Percentiles rank a stretch among this genome's conserved stretches.
Conservation (phyloP, 2,888 invertebrate species). For the Panzeria rudis region DNA sequence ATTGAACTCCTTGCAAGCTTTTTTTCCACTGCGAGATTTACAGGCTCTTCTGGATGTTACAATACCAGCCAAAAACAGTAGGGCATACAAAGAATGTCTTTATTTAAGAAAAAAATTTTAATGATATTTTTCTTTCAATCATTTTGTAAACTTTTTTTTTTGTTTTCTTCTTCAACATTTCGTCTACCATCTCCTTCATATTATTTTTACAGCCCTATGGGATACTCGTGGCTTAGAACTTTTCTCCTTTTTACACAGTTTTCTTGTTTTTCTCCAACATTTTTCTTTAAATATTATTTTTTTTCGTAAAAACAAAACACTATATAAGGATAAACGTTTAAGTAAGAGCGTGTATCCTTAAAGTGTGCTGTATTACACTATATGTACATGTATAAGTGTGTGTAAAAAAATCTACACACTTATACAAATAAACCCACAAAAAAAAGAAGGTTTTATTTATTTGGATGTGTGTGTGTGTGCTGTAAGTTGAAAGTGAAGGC, state of each 20-base stretch:
- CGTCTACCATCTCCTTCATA: slow-evolving; percentile 14
- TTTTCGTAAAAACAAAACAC: slow-evolving; percentile 16
- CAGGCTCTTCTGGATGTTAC: too few relatives aligned
- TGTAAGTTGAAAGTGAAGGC: slow-evolving; percentile 53
- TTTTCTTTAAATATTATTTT: slow-evolving; percentile 29
- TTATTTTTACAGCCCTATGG: slow-evolving; percentile 23
- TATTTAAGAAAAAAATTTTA: slow-evolving; percentile 9
- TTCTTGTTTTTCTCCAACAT: slow-evolving; percentile 5
- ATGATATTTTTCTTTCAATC: slow-evolving; percentile 9
- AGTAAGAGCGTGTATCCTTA: not conserved
- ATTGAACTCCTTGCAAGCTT: not conserved
- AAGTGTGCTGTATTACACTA: not conserved
- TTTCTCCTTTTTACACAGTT: slow-evolving; percentile 30
- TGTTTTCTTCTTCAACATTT: slow-evolving; percentile 1
- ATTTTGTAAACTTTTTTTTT: not conserved
- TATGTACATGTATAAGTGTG: not conserved
- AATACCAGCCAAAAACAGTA: not conserved
- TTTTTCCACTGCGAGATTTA: too few relatives aligned
- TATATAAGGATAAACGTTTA: not conserved
- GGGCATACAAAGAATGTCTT: slow-evolving; percentile 23
- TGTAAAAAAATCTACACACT: not conserved
- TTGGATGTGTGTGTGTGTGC: slow-evolving; percentile 9
- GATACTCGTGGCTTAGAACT: slow-evolving; percentile 43
- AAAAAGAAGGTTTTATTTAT: slow-evolving; percentile 9
- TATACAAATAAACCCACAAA: not conserved